Conservation (phyloP, 1,140 invertebrate species). For the Lysiphlebus fabarum region DNA sequence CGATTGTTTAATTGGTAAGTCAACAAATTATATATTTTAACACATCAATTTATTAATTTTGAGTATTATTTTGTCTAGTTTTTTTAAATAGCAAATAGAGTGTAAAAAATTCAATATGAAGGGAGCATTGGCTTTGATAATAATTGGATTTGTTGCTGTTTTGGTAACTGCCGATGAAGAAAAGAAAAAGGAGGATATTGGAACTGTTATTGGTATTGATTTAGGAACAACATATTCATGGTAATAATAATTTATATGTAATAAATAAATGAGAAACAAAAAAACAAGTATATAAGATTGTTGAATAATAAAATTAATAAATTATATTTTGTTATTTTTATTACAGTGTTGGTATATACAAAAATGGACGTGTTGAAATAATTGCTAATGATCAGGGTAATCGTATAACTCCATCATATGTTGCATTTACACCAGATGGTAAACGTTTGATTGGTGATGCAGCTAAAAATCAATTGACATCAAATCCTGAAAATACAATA, state of each 20-base stretch:
- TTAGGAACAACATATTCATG: conserved; percentile 98
- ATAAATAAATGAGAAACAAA: conserved; percentile 2
- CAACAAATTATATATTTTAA: no score
- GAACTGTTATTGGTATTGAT: conserved; percentile 97
- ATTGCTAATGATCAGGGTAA: conserved; percentile 99
- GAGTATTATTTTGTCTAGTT: no score
- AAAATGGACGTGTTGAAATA: conserved; percentile 96
- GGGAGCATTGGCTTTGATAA: conserved; percentile 40
- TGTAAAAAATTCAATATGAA: conserved; percentile 39
- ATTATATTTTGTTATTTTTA: conserved; percentile 31
- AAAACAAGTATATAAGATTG: conserved; percentile 6
- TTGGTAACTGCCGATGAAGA: conserved; percentile 68
- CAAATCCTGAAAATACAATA: conserved; percentile 95
- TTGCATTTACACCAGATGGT: conserved; percentile 92
- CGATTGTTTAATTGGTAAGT: conserved; percentile 9
- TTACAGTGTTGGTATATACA: conserved; percentile 94
- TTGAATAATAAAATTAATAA: background rate
- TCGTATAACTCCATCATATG: conserved; percentile 96
- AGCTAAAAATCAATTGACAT: conserved; percentile 96
- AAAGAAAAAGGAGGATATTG: conserved; percentile 79
- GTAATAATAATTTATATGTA: conserved; percentile 66
- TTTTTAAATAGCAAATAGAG: conserved; percentile 32
- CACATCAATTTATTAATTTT: no score
- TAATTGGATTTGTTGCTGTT: conserved; percentile 50
- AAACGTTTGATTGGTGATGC: conserved; percentile 97